Base-by-base conservation (phyloP, 2,797 vertebrate species). In the Characodon lateralis region DNA sequence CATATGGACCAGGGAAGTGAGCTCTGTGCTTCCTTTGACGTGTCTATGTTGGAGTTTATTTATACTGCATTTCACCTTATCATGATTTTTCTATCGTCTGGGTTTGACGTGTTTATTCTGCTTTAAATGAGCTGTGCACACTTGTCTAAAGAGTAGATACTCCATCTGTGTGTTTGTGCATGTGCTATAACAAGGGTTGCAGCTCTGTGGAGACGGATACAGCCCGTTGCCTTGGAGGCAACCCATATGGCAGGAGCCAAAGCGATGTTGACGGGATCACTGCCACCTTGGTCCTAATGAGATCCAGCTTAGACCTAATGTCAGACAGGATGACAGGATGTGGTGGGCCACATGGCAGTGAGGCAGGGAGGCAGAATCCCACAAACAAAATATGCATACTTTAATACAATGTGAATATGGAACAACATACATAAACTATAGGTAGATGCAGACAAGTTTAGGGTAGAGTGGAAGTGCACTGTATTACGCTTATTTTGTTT, bases 221-320 rank as follows among this genome's bases (percentile, higher is more conserved):
- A 88, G 89, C 84, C 77, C 31, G 90, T 93, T 94, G 91, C 91
- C 91, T 92, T 94, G 93, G 93, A 93, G 93, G 91, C 90, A 87
- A 92, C 92, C 93, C 92, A 93, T 94, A 93, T 93, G 93, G 92
- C 90, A 90, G 89, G 89, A 94, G 93, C 88, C 91, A 92, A 91
- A 93, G 92, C 74, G 85, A 91, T 92, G 92, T 93, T 91, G 94
- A 93, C 89, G 89, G 94, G 92, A 95, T 95, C 93, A 93, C 90
- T 94, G 94, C 93, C 94, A 95, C 91, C 93, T 93, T 93, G 91
- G 89, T 93, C 91, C 94, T 95, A 95, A 96, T 94, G 93, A 96
- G 94, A 96, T 95, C 93, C 94, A 94, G 93, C 93, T 95, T 95
- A 94, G 92, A 88, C 90, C 90, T 92, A 90, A 93, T 94, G 94